These are phyloP conservation scores for Gibbula magus DNA, from an alignment of 2,888 invertebrate species.

Conservation along the genomic window DNA sequence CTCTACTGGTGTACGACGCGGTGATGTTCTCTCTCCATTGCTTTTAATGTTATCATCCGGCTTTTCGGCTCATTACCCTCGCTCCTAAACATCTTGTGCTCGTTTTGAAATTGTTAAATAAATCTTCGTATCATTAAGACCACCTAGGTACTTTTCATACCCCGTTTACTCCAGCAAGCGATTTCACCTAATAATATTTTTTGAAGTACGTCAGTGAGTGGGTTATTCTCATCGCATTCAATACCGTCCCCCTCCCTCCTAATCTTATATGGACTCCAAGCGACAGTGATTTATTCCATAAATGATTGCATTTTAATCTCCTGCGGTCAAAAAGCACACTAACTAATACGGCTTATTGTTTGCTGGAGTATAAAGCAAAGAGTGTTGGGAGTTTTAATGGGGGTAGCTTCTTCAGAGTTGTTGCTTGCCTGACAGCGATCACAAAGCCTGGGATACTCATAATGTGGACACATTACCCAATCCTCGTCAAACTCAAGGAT, in stretches of 20 bases:
- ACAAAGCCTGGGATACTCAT: background rate
- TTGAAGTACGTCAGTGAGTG: slow-evolving; percentile 17
- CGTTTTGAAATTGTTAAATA: slow-evolving; percentile 25
- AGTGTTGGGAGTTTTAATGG: slow-evolving; percentile 16
- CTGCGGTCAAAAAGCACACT: slow-evolving; percentile 18
- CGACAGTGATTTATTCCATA: slow-evolving; percentile 28
- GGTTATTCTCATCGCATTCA: background rate
- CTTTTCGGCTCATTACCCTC: background rate
- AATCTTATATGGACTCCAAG: slow-evolving; percentile 15
- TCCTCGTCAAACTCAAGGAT: background rate
- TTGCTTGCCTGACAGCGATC: background rate
- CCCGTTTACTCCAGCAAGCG: background rate
- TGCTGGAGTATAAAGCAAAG: slow-evolving; percentile 12
- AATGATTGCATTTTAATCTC: slow-evolving; percentile 26
- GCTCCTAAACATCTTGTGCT: background rate
- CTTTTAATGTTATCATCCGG: background rate
- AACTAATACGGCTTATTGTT: slow-evolving; percentile 15
- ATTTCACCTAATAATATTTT: slow-evolving; percentile 22
- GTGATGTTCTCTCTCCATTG: background rate
- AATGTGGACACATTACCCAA: slow-evolving; percentile 17
- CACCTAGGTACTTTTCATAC: slow-evolving; percentile 12
- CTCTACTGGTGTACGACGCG: background rate
- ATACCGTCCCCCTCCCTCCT: background rate
- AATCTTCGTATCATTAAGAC: slow-evolving; percentile 21
- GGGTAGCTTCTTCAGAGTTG: background rate